Evolutionary conservation across 2,113 vertebrate genomes (phyloP).

Genomic region (Tenrec ecaudatus): DNA sequence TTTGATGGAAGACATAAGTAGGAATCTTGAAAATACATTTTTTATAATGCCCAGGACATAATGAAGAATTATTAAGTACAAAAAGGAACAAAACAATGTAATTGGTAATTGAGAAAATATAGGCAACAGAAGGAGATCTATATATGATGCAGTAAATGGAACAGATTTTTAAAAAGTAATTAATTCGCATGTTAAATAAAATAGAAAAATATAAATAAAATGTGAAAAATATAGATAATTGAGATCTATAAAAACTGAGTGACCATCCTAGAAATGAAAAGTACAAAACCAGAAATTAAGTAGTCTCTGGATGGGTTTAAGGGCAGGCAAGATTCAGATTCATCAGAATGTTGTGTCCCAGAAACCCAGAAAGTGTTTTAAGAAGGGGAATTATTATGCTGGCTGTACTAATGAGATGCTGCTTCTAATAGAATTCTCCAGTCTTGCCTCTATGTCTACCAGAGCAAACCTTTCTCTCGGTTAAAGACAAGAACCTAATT

Average conservation of each 20-base stretch:
- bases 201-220: neutral
- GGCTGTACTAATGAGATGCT: too few relatives aligned
- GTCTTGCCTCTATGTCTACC: too few relatives aligned
- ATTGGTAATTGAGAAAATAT: constrained; percentile 27
- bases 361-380: too few relatives aligned
- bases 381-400: too few relatives aligned
- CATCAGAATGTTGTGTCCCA: too few relatives aligned
- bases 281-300: constrained; percentile 6
- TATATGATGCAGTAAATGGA: neutral
- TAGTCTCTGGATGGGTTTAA: neutral
- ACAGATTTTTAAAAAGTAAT: constrained; percentile 10
- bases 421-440: too few relatives aligned
- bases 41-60: neutral
- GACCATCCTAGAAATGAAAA: neutral
- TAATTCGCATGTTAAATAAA: neutral
- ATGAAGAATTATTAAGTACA: constrained; percentile 15
- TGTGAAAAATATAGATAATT: constrained; percentile 14
- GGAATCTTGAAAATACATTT: neutral
- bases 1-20: constrained; percentile 5
- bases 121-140: neutral
- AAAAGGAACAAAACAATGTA: constrained; percentile 11
- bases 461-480: too few relatives aligned
- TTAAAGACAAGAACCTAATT: too few relatives aligned
- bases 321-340: too few relatives aligned
- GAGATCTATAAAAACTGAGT: neutral